Conservation (phyloP, 1,140 invertebrate species). For the Tenebrio molitor region DNA sequence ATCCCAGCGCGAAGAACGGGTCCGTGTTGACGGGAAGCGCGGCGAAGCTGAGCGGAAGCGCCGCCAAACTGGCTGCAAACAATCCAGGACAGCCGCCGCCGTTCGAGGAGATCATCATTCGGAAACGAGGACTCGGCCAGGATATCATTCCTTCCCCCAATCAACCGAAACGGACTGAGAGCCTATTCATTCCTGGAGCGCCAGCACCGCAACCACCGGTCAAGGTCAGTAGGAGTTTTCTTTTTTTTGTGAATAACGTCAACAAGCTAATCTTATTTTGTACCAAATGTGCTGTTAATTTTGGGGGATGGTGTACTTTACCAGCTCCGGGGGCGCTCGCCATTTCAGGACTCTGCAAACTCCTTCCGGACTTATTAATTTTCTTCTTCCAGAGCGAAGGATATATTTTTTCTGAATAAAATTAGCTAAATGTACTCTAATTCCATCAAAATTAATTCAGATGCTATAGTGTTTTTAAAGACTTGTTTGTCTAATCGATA, state of each 20-base stretch:
- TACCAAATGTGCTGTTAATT: not conserved
- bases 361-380: too few relatives aligned
- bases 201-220: conserved; percentile 51
- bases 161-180: conserved; percentile 91
- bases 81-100: conserved; percentile 67
- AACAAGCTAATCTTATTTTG: not conserved
- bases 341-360: too few relatives aligned
- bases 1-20: conserved; percentile 66
- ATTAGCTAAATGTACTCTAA: too few relatives aligned
- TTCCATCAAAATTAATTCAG: too few relatives aligned
- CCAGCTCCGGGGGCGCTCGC: not conserved
- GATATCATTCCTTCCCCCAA: conserved; percentile 87
- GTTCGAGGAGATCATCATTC: conserved; percentile 84
- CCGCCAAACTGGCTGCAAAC: conserved; percentile 57
- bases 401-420: too few relatives aligned
- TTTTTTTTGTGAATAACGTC: not conserved
- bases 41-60: conserved; percentile 65
- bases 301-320: not conserved
- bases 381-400: too few relatives aligned
- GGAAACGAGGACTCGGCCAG: conserved; percentile 85
- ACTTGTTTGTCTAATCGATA: too few relatives aligned
- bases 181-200: conserved; percentile 74
- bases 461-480: too few relatives aligned
- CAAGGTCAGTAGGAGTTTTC: conserved; percentile 53
- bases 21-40: conserved; percentile 67